Conservation (phyloP, 2,113 vertebrate species). For the Glareola pratincola region DNA sequence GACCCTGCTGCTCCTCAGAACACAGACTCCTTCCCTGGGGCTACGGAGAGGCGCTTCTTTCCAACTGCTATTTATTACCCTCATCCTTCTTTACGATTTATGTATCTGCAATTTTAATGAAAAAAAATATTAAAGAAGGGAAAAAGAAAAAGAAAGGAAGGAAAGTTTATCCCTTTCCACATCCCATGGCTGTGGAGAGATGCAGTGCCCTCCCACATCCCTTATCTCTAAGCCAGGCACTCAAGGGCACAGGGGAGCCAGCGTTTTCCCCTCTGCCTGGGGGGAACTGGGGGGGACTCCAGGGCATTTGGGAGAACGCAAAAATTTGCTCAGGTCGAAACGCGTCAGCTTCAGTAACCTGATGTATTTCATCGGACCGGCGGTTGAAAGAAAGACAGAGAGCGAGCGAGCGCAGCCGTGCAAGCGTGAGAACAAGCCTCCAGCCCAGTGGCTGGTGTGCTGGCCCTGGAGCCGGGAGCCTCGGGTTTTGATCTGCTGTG, state of each 20-base stretch:
- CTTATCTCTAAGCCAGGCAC: not conserved
- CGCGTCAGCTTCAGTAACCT: not conserved
- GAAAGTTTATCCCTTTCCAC: not conserved
- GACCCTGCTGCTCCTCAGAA: not conserved
- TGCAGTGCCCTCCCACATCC: not conserved
- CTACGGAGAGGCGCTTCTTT: not conserved
- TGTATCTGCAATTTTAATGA: not conserved
- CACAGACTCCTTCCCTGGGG: not conserved
- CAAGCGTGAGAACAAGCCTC: not conserved
- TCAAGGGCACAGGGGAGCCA: not conserved
- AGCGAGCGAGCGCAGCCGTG: fast-evolving
- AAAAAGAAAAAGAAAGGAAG: fast-evolving
- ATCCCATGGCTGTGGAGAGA: not conserved
- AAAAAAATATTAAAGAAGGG: not conserved
- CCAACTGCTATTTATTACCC: not conserved
- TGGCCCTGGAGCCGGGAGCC: not conserved
- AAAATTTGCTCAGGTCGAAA: not conserved
- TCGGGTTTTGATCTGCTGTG: fast-evolving
- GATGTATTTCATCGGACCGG: not conserved
- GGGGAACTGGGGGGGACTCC: not conserved
- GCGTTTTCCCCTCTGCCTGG: not conserved
- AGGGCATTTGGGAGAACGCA: not conserved
- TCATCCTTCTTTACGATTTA: not conserved
- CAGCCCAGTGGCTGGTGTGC: not conserved
- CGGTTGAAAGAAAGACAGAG: not conserved